Conservation (phyloP, 2,797 vertebrate species). For the Pantherophis alleghaniensis region DNA sequence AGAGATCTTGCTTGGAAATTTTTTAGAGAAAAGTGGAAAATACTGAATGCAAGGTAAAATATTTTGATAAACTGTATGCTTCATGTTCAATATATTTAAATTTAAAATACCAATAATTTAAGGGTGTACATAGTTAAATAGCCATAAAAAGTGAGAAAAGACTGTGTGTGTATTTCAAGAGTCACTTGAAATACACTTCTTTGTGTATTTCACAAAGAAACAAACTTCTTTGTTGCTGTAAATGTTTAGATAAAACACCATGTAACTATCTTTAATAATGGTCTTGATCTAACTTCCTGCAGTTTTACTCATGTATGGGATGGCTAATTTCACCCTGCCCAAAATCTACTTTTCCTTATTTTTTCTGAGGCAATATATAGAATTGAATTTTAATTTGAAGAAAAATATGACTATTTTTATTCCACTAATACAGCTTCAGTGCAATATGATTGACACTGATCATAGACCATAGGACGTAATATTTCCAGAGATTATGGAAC, state of each 20-base stretch:
- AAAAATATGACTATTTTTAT: neutral
- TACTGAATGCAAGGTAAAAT: constrained; percentile 89
- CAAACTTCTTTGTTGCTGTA: neutral
- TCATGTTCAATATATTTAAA: neutral
- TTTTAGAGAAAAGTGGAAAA: constrained; percentile 96
- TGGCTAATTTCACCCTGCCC: neutral
- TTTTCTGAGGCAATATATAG: neutral
- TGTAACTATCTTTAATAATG: neutral
- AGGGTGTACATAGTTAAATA: neutral
- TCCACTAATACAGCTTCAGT: neutral
- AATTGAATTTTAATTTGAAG: neutral
- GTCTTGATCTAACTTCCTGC: neutral
- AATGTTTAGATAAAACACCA: neutral
- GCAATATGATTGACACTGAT: neutral
- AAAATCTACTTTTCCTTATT: neutral
- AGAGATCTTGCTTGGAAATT: constrained; percentile 94
- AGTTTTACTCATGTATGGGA: neutral
- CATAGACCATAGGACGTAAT: neutral
- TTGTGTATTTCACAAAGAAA: no score
- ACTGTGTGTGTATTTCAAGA: neutral
- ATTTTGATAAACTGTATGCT: constrained; percentile 8
- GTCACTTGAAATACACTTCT: neutral
- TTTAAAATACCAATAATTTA: neutral
- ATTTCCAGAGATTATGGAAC: neutral
- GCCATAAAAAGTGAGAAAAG: neutral